phyloP scores from a whole-genome alignment of 2,888 invertebrate genomes.

The Oscheius onirici region DNA sequence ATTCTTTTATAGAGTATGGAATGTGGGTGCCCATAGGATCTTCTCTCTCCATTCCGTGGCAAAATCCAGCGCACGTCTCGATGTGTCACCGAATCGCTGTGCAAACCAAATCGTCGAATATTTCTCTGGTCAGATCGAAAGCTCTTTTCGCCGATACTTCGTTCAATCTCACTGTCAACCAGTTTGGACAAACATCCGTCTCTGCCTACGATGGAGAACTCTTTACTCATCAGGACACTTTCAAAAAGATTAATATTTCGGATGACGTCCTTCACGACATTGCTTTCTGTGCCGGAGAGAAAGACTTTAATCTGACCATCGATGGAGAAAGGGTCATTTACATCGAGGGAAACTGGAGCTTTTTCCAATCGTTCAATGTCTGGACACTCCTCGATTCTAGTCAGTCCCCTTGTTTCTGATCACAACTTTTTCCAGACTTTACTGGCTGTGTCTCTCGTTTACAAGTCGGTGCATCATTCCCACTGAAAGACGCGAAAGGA shows the following conservation, averaged over 20 bases:
- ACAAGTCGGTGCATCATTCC: slow-evolving; percentile 66
- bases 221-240: slow-evolving; percentile 59
- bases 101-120: slow-evolving; percentile 52
- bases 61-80: slow-evolving; percentile 66
- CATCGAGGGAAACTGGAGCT: slow-evolving; percentile 68
- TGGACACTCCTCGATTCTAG: slow-evolving; percentile 66
- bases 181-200: slow-evolving; percentile 56
- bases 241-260: slow-evolving; percentile 46
- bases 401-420: slow-evolving; percentile 30
- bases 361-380: slow-evolving; percentile 66
- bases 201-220: slow-evolving; percentile 65
- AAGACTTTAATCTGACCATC: slow-evolving; percentile 61
- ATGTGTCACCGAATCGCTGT: slow-evolving; percentile 66
- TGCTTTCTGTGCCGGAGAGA: slow-evolving; percentile 63
- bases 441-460: slow-evolving; percentile 67
- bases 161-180: slow-evolving; percentile 64
- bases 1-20: slow-evolving; percentile 69
- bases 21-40: slow-evolving; percentile 68
- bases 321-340: slow-evolving; percentile 60
- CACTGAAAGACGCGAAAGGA: slow-evolving; percentile 62
- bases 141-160: slow-evolving; percentile 67
- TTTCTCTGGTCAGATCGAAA: slow-evolving; percentile 57
- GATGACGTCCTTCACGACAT: slow-evolving; percentile 68
- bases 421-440: slow-evolving; percentile 50
- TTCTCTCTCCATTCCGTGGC: slow-evolving; percentile 67